These are phyloP conservation scores for Oncorhynchus clarkii DNA, from an alignment of 2,113 vertebrate genomes.

Conservation along the genomic window DNA sequence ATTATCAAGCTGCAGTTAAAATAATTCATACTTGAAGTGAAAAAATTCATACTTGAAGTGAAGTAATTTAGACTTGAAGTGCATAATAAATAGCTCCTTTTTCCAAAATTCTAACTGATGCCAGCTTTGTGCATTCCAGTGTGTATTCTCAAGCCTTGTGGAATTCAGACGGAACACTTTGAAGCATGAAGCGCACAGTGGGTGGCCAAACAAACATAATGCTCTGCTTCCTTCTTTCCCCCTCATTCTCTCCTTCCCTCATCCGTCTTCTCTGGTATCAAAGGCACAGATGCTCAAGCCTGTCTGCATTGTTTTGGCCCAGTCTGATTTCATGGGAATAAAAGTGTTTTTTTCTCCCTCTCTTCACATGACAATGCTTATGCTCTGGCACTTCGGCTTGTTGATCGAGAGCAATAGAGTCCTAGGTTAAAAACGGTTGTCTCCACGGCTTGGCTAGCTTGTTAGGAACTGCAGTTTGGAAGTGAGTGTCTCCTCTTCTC, in stretches of 20 bases:
- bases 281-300: not conserved
- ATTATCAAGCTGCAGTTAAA: too few relatives aligned
- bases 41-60: not conserved
- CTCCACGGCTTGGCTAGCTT: too few relatives aligned
- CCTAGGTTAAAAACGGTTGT: too few relatives aligned
- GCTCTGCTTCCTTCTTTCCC: not conserved
- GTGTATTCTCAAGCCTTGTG: not conserved
- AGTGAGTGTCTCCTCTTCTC: too few relatives aligned
- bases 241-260: not conserved
- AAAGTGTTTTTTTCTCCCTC: not conserved
- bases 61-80: not conserved
- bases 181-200: not conserved
- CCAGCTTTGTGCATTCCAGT: not conserved
- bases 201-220: constrained; percentile 17
- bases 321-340: not conserved
- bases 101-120: not conserved
- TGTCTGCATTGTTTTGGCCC: not conserved
- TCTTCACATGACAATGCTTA: not conserved
- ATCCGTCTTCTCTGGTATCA: not conserved
- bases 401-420: not conserved
- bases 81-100: not conserved
- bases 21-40: too few relatives aligned
- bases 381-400: not conserved
- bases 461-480: too few relatives aligned
- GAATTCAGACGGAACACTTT: not conserved